phyloP scores from a whole-genome alignment of 23 tunicate genomes.

The Halocynthia aurantium region DNA sequence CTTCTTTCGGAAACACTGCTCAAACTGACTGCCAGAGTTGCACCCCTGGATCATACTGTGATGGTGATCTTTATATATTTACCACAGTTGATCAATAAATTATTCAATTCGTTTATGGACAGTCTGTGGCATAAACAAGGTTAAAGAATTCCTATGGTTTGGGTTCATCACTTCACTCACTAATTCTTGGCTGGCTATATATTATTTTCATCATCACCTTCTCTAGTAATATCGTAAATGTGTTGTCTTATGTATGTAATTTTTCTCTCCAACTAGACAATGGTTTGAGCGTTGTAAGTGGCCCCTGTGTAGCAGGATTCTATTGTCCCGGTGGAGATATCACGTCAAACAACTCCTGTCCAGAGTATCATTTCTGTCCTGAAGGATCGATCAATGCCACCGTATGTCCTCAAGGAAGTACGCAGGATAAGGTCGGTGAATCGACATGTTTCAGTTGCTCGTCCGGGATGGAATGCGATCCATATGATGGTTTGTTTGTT shows the following conservation, averaged over 20 bases:
- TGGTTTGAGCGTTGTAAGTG: conserved; percentile 18
- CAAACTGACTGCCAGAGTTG: conserved; percentile 37
- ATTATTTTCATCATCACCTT: neutral
- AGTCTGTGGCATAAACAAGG: no score
- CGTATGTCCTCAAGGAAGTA: conserved; percentile 33
- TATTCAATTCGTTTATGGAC: no score
- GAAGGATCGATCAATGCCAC: conserved; percentile 77
- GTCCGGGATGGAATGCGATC: conserved; percentile 59
- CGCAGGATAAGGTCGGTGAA: conserved; percentile 5
- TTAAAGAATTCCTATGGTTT: no score
- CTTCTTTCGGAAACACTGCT: conserved; percentile 20
- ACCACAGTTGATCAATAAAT: no score
- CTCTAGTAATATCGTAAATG: neutral
- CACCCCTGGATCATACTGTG: conserved; percentile 69
- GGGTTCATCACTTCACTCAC: no score
- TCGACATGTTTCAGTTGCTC: conserved; percentile 8
- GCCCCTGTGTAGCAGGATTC: conserved; percentile 66
- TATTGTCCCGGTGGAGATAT: conserved; percentile 92
- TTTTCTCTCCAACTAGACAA: no score
- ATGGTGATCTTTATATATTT: conserved; percentile 27
- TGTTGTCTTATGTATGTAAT: no score
- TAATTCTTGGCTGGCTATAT: no score
- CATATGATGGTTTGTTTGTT: conserved; percentile 57
- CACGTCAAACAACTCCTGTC: conserved; percentile 28
- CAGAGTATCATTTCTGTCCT: conserved; percentile 62